Conservation (phyloP, 2,113 vertebrate genomes). For the Hyaena hyaena region DNA sequence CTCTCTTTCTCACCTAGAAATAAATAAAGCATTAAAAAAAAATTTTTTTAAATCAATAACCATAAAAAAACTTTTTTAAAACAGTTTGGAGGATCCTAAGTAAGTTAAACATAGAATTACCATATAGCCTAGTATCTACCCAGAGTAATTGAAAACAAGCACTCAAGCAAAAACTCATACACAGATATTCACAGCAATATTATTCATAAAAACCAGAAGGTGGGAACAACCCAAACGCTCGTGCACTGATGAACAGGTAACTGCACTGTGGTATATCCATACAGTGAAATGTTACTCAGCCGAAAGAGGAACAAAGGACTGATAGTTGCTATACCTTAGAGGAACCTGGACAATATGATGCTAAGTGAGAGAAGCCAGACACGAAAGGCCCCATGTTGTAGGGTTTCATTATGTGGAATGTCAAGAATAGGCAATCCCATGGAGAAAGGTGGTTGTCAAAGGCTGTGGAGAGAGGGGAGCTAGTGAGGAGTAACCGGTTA, state of each 20-base stretch:
- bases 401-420: neutral
- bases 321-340: rapidly evolving
- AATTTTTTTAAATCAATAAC: too few species aligned
- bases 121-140: too few species aligned
- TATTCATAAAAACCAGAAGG: neutral
- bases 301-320: neutral
- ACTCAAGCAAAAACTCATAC: neutral
- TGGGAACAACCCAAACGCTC: neutral
- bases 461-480: rapidly evolving
- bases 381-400: rapidly evolving
- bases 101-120: neutral
- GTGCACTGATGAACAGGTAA: too few species aligned
- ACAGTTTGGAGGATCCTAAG: neutral
- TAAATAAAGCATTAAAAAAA: too few species aligned
- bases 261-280: too few species aligned
- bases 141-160: neutral
- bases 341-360: neutral
- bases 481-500: neutral
- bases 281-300: neutral
- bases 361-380: neutral
- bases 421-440: neutral
- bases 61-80: too few species aligned
- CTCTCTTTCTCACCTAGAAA: too few species aligned
- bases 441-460: neutral
- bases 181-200: neutral